Conservation (phyloP, 2,888 invertebrate species). For the Tanypteryx hageni region DNA sequence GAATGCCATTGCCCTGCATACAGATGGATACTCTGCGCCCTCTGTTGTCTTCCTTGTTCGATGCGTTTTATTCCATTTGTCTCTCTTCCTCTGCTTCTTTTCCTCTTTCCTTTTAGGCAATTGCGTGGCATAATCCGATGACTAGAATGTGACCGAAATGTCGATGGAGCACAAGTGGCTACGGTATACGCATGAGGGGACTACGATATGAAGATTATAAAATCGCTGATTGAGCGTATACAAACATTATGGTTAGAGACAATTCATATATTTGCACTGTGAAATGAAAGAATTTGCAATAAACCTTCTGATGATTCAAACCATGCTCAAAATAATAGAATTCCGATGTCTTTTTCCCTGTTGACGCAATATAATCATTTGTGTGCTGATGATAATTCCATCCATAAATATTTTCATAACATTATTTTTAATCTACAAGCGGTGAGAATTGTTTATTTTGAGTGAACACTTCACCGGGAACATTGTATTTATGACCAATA, state of each 20-base stretch:
- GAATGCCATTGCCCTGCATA: slow-evolving; percentile 59
- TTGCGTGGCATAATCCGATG: slow-evolving; percentile 32
- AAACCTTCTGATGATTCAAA: no score
- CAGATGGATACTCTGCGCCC: slow-evolving; percentile 55
- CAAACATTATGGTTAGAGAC: neutral
- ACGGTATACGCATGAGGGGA: neutral
- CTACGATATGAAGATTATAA: neutral
- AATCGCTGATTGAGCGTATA: slow-evolving; percentile 5
- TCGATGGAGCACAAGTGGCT: neutral
- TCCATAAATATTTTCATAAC: no score
- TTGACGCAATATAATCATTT: no score
- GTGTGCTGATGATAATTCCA: no score
- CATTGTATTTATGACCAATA: slow-evolving; percentile 14
- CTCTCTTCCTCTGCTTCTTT: neutral
- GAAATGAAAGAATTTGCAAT: no score
- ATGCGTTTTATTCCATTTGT: slow-evolving; percentile 50
- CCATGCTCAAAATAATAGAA: no score
- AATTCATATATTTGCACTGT: no score
- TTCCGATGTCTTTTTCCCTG: no score
- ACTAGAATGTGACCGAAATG: slow-evolving; percentile 51
- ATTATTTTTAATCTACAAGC: no score
- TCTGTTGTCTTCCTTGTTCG: slow-evolving; percentile 9
- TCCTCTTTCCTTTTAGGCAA: slow-evolving; percentile 4
- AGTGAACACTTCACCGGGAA: neutral
- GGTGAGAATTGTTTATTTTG: no score